Evolutionary conservation across 2,888 invertebrate genomes (phyloP).

Genomic region (Seira musarum): DNA sequence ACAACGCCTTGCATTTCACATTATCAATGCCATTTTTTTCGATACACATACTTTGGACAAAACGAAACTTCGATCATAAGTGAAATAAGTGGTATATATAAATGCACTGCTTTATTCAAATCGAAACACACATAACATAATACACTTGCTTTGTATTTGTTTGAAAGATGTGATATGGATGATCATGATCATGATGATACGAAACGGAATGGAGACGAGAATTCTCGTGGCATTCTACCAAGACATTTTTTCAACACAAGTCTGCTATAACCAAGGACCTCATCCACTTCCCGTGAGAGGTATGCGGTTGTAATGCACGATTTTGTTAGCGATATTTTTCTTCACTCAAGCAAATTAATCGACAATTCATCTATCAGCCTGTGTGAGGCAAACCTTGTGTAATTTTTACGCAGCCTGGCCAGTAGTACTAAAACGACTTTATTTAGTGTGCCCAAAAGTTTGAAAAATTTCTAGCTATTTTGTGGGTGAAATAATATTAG

Average conservation of each 20-base stretch:
- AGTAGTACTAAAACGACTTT: no score
- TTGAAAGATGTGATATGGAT: slow-evolving; percentile 2
- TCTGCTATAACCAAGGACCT: slow-evolving; percentile 26
- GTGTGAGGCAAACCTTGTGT: neutral
- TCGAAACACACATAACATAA: neutral
- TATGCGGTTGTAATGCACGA: neutral
- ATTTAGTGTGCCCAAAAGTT: no score
- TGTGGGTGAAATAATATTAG: no score
- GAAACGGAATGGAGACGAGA: slow-evolving; percentile 21
- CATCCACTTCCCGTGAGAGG: slow-evolving; percentile 20
- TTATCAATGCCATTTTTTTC: slow-evolving; percentile 8
- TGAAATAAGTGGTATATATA: neutral
- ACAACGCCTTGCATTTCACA: neutral
- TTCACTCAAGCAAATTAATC: slow-evolving; percentile 36
- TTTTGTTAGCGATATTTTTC: slow-evolving; percentile 9
- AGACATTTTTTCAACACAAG: slow-evolving; percentile 2
- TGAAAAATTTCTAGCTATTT: no score
- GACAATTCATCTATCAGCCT: slow-evolving; percentile 37
- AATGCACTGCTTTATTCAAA: neutral
- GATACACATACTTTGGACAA: neutral
- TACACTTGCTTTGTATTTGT: neutral
- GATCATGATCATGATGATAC: no score
- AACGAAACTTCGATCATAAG: slow-evolving; percentile 1
- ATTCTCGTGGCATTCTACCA: slow-evolving; percentile 36
- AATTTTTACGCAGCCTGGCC: no score